phyloP scores from a whole-genome alignment of 2,888 invertebrate genomes.

The Dasypogon diadema region DNA sequence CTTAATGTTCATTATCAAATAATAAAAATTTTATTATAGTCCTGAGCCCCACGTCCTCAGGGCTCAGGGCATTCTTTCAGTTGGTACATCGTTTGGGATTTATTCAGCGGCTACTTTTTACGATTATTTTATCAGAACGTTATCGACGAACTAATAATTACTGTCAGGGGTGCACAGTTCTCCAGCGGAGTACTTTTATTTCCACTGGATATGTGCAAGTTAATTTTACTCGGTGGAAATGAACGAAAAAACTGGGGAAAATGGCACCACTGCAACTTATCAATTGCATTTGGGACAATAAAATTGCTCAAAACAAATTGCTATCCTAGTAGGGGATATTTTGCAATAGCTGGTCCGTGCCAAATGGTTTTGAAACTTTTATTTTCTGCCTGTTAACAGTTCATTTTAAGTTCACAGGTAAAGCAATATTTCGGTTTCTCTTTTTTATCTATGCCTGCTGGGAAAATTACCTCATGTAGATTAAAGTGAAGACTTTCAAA shows the following conservation, averaged over 20 bases:
- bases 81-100: slow-evolving; percentile 27
- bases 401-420: background rate
- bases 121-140: slow-evolving; percentile 63
- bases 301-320: background rate
- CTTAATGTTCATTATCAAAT: slow-evolving; percentile 59
- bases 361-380: background rate
- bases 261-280: background rate
- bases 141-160: slow-evolving; percentile 66
- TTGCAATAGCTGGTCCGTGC: background rate
- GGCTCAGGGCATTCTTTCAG: slow-evolving; percentile 1
- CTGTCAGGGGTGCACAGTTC: slow-evolving; percentile 61
- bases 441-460: background rate
- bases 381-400: background rate
- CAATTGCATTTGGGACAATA: background rate
- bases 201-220: background rate
- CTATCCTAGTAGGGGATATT: background rate
- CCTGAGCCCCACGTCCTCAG: background rate
- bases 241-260: background rate
- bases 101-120: slow-evolving; percentile 41
- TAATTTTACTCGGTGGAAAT: background rate
- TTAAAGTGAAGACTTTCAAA: too few relatives aligned
- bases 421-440: background rate
- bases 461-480: too few relatives aligned
- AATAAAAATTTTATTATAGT: slow-evolving; percentile 57
- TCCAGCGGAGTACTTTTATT: slow-evolving; percentile 49